A percentile compares a stretch with the other conserved stretches of the same genome.
phyloP scores from a whole-genome alignment of 2,113 vertebrate species.

The Apteryx owenii region DNA sequence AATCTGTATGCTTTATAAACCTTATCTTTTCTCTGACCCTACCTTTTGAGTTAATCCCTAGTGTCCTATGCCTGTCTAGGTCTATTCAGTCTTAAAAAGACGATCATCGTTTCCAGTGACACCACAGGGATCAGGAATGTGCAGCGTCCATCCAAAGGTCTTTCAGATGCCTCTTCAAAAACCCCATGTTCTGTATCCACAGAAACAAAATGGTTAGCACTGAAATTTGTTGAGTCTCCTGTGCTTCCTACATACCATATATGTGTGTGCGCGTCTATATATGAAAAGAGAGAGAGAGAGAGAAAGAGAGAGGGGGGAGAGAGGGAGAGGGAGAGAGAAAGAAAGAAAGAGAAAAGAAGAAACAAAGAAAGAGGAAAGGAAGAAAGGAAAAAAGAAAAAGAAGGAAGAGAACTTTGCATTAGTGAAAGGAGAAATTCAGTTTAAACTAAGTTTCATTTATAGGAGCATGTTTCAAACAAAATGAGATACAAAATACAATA shows the following conservation, averaged over 20 bases:
- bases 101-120: neutral
- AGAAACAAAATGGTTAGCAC: neutral
- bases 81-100: constrained; percentile 1
- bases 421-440: neutral
- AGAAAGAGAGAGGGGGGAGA: neutral
- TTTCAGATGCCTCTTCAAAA: neutral
- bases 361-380: neutral
- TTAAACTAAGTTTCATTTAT: neutral
- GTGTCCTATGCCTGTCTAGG: neutral
- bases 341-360: neutral
- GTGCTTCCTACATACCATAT: neutral
- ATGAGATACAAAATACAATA: neutral
- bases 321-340: too few relatives aligned
- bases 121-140: neutral
- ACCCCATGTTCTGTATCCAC: neutral
- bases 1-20: constrained; percentile 43
- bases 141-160: neutral
- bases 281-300: neutral
- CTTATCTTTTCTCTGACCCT: constrained; percentile 21
- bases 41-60: constrained; percentile 9
- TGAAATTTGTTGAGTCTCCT: neutral
- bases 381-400: neutral
- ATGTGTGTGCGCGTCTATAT: neutral
- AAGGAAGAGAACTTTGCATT: neutral
- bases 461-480: neutral